Evolutionary conservation across 35 echinoderm and acorn worm genomes (phyloP), one percentile per base, ranked within the genome.

Genomic region (Lytechinus variegatus): DNA sequence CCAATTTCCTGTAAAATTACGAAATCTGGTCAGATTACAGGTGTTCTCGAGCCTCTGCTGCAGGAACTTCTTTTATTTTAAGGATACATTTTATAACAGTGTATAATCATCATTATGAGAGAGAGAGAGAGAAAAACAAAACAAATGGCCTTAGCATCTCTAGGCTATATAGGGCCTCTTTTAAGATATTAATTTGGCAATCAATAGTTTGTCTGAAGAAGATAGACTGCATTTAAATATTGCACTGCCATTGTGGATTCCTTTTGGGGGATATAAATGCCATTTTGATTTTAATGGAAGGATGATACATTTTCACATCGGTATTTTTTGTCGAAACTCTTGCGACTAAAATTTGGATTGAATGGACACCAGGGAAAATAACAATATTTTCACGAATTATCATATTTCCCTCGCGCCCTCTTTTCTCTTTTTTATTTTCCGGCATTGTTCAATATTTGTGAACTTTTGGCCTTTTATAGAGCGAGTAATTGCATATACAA

Each of bases 401-500:
- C 19, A 24, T 79, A 79, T 79, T 79, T n/a, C 33, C 33, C 13
- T 79, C 66, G 16, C n/a, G 66, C 66, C 7, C 66, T 79, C 66
- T 7, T n/a, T 44, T 79, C 21, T 79, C 66, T 79, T 7, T 7
- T 79, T 79, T 24, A 79, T 79, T 79, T 24, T 24, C 66, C 66
- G 16, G 66, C 21, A 19, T 79, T 79, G 66, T 79, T 24, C 66
- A 24, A 79, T 79, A n/a, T 79, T 79, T 79, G 33, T 44, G 66
- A 79, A 79, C 66, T 79, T 79, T 16, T 79, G 66, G 66, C 66
- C 66, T 79, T 58, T 79, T 79, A 24, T 79, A 24, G 66, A 79
- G 66, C 19, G 66, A 79, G 66, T 79, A 79, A 79, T 79, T 79
- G 66, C 66, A 79, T 79, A 79, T 79, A 79, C 66, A 79, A 79